Evolutionary conservation across 2,797 vertebrate genomes (phyloP), one percentile per base, ranked within the genome.

Genomic region (Gallinago nigripennis): DNA sequence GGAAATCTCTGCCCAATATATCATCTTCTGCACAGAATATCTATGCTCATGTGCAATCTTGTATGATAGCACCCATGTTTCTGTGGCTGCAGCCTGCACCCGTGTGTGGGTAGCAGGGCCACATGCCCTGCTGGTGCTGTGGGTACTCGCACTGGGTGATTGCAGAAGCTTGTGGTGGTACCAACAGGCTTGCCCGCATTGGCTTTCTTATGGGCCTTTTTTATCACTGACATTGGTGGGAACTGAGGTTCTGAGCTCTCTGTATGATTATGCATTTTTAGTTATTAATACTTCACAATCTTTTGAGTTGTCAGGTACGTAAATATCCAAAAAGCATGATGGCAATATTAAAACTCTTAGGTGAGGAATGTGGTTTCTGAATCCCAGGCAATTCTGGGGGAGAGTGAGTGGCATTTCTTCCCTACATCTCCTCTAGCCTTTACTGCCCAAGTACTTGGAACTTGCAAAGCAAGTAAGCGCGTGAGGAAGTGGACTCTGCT

Each of bases 111-210:
- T 54, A 79, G 78, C 50, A 48, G 39, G 14, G 27, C 35, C 11
- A 1, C 3, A 7, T 17, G 24, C 4, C 2, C 8, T 80, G 56
- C 11, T 24, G 8, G 20, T 11, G 27, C 45, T 50, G 31, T 33
- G 20, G 30, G 2, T 46, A 5, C 6, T 61, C 2, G 0, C 4
- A 6, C 48, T 48, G 50, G 27, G 5, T 69, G 56, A 21, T 4
- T 14, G n/a, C 33, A 16, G 43, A 13, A 37, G 30, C 30, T n/a
- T 43, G 35, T 0, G 3, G 9, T 48, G 56, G 39, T 68, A 18
- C 31, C 0, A 1, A 13, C 30, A 46, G 13, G 21, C 53, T 73
- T 0, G 0, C 16, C 21, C 60, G 11, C 18, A 9, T 23, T 35
- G 45, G 21, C 14, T 60, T 73, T 64, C 45, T 30, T 68, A 35